Evolutionary conservation across 1,140 invertebrate genomes (phyloP).

Genomic region (Bathynomus jamesi): DNA sequence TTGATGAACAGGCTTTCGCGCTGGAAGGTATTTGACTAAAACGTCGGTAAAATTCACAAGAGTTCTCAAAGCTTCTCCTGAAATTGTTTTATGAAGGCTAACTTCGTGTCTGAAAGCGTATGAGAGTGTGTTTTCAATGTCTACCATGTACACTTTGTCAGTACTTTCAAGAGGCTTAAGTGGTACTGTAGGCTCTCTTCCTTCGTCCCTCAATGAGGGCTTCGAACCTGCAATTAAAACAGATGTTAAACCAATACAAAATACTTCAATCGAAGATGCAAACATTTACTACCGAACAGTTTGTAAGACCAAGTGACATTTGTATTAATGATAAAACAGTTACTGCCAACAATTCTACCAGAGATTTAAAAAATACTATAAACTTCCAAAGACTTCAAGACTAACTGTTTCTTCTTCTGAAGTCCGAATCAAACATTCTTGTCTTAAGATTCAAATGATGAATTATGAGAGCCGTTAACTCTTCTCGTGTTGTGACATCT

Average conservation of each 20-base stretch:
- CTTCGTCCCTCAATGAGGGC: not conserved
- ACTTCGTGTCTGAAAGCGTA: slow-evolving; percentile 76
- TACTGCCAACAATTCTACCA: not conserved
- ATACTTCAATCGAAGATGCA: not conserved
- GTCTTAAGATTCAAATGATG: not conserved
- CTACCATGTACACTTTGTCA: slow-evolving; percentile 64
- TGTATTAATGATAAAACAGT: not conserved
- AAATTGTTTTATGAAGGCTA: slow-evolving; percentile 55
- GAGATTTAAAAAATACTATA: not conserved
- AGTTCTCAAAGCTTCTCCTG: slow-evolving; percentile 59
- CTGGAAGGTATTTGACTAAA: slow-evolving; percentile 64
- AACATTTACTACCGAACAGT: not conserved
- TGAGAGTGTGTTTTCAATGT: slow-evolving; percentile 73
- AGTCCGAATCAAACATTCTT: not conserved
- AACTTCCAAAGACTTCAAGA: not conserved
- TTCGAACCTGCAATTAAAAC: not conserved
- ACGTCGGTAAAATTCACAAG: slow-evolving; percentile 63
- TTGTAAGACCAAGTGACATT: not conserved
- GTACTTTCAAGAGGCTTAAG: too few species aligned
- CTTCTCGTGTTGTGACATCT: not conserved
- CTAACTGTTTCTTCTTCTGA: not conserved
- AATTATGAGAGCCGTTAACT: not conserved
- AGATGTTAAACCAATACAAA: not conserved
- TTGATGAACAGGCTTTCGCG: slow-evolving; percentile 52
- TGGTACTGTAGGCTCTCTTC: too few species aligned